A percentile compares a stretch with the other conserved stretches of the same genome.
These are phyloP conservation scores for Halcyon chelicuti DNA, from an alignment of 2,797 vertebrate genomes.

Conservation along the genomic window DNA sequence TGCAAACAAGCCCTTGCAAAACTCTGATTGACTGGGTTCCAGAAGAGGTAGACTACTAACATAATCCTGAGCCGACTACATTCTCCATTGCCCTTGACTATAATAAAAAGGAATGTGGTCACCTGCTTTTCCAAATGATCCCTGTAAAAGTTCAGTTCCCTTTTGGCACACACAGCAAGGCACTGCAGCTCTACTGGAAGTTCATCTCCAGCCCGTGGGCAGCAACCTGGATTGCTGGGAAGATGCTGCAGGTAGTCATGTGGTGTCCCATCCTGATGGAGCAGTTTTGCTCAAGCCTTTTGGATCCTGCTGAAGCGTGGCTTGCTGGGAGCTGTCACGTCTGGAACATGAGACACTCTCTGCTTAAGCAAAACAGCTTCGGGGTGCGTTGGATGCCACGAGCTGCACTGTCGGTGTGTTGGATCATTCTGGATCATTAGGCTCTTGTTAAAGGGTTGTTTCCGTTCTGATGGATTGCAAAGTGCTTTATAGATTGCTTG, in stretches of 20 bases:
- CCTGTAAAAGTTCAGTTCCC: background rate
- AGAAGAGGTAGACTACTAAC: background rate
- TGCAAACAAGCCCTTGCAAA: slow-evolving; percentile 38
- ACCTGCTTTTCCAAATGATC: background rate
- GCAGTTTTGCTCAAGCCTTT: background rate
- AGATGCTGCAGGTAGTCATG: background rate
- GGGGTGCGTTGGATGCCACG: background rate
- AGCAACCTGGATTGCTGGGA: background rate
- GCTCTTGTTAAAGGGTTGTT: background rate
- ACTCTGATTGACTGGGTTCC: background rate
- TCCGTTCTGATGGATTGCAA: background rate
- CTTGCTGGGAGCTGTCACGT: background rate
- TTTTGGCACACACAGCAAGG: background rate
- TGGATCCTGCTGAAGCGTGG: background rate
- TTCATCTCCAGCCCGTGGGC: background rate
- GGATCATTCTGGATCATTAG: background rate
- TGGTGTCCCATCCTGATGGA: background rate
- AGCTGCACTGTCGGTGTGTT: background rate
- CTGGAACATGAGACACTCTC: background rate
- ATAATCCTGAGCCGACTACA: background rate
- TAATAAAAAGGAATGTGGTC: background rate
- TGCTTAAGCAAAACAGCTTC: background rate
- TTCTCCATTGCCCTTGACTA: background rate
- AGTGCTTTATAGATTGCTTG: background rate
- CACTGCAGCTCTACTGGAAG: background rate